Base-by-base conservation (phyloP, 2,113 vertebrate species). In the Rynchops niger region DNA sequence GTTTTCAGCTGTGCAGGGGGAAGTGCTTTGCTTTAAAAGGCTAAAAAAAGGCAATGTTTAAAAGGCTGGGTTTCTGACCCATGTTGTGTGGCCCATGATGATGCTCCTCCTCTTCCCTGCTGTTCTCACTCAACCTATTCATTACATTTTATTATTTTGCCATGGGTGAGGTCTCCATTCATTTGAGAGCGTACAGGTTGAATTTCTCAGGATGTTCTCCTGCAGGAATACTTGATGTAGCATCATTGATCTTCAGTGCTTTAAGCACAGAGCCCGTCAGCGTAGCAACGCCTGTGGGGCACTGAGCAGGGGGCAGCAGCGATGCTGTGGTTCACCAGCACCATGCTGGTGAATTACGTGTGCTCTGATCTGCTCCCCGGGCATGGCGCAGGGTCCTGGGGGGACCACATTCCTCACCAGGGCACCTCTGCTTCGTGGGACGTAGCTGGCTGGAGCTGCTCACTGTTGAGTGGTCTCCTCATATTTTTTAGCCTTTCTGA, bases 321-420 rank as follows among this genome's bases (percentile, higher is more conserved):
- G 0, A 22, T 21, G 71, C 58, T 63, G 83, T 1, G 5, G 12
- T 4, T 88, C 76, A 43, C 11, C 2, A 1, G 16, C 0, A 0
- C 77, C 52, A 34, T 26, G 40, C 66, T 85, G 74, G 25, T 66
- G 86, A n/a, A n/a, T 80, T 55, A 2, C 4, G 2, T 43, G 50
- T 0, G 3, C 38, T 58, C 66, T 55, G 9, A 38, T n/a, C 58
- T 42, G 47, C 42, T 85, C 53, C 78, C n/a, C 1, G 2, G 70
- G 38, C 43, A 42, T 0, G 1, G 23, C 0, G 3, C 62, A 5
- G 55, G 16, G 21, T 63, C 29, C 56, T 27, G 47, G 11, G 32
- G 47, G 38, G 5, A 45, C 34, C 34, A 34, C 2, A 0, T 56
- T 79, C 19, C 56, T 85, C 25, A 29, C 20, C 5, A 9, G 34